phyloP scores from a whole-genome alignment of 2,113 vertebrate genomes.

The Meriones unguiculatus region DNA sequence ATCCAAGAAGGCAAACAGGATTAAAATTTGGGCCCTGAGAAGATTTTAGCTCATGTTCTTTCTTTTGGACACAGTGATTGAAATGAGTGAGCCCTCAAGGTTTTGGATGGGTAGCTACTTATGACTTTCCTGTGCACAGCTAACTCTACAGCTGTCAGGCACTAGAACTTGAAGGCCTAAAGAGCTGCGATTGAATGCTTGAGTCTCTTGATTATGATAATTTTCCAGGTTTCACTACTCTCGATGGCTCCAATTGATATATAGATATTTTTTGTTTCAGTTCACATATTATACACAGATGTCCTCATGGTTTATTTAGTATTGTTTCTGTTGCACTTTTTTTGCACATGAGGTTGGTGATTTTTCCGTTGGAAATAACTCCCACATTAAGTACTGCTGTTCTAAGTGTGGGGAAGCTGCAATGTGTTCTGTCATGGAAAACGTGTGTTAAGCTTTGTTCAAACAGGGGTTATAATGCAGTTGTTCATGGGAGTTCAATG shows the following conservation, averaged over 20 bases:
- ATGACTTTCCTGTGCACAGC: background rate
- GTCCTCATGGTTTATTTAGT: background rate
- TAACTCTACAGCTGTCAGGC: background rate
- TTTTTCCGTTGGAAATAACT: background rate
- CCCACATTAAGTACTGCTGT: background rate
- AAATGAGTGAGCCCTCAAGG: accelerated
- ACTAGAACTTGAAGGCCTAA: background rate
- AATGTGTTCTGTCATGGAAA: background rate
- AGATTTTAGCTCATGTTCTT: background rate
- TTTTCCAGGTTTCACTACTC: no score
- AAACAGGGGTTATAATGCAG: background rate
- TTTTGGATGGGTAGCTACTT: no score
- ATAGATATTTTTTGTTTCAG: background rate
- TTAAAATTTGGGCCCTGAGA: background rate
- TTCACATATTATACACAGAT: background rate
- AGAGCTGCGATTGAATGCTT: no score
- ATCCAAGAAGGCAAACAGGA: background rate
- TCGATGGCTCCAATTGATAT: background rate
- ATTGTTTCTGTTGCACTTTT: background rate
- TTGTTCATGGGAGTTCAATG: background rate
- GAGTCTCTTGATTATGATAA: background rate
- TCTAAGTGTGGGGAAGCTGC: background rate
- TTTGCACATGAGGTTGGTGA: background rate
- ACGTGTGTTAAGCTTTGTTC: background rate
- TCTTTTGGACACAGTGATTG: background rate